Conservation (phyloP, 2,113 vertebrate genomes). For the Pelmatolapia mariae region DNA sequence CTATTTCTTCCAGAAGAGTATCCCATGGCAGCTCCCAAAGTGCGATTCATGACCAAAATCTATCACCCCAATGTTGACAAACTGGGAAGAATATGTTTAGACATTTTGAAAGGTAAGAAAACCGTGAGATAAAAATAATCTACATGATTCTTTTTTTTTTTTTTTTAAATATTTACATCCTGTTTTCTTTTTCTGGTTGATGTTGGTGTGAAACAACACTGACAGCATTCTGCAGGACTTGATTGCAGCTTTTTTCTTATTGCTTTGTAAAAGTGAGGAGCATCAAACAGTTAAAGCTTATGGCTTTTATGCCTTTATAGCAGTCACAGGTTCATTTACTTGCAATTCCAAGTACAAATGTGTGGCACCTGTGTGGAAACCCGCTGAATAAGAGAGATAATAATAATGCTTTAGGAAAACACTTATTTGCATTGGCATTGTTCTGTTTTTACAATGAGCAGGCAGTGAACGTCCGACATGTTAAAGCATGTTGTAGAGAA, state of each 20-base stretch:
- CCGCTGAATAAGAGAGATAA: neutral
- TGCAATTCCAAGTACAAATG: neutral
- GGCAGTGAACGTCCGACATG: neutral
- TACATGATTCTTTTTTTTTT: neutral
- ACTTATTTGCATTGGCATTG: neutral
- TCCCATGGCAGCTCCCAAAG: conserved; percentile 98
- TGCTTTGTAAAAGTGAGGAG: neutral
- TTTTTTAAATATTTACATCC: rapidly evolving
- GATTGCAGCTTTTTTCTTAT: neutral
- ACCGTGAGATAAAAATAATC: neutral
- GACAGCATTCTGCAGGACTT: neutral
- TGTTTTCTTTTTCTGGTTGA: neutral
- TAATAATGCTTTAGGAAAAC: neutral
- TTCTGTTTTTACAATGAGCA: neutral
- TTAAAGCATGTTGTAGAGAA: neutral
- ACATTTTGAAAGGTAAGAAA: conserved; percentile 98
- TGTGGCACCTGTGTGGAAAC: neutral
- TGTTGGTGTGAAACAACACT: neutral
- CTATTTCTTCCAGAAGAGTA: conserved; percentile 99
- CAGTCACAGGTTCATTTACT: neutral
- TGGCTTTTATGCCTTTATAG: neutral
- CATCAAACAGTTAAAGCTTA: neutral
- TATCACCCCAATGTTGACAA: conserved; percentile 99
- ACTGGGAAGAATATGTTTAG: conserved; percentile 99
- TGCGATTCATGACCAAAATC: conserved; percentile 99